phyloP scores from a whole-genome alignment of 1,140 invertebrate genomes.

The Ostrea edulis region DNA sequence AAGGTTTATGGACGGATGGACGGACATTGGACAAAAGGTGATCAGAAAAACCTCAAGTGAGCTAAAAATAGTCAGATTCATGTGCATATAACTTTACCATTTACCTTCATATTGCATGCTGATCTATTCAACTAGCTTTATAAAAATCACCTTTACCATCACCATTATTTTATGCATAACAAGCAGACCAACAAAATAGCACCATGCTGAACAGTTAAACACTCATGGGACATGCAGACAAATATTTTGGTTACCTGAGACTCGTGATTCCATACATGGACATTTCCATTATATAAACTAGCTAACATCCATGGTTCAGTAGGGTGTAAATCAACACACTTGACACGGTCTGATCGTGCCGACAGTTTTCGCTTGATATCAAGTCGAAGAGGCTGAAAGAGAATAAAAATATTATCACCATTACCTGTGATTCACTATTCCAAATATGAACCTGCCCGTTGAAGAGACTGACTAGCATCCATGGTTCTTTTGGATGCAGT shows the following conservation, averaged over 20 bases:
- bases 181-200: too few relatives aligned
- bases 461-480: slow-evolving; percentile 52
- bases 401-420: not conserved
- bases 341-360: slow-evolving; percentile 97
- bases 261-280: slow-evolving; percentile 99
- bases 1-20: too few relatives aligned
- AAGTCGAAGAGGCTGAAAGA: slow-evolving; percentile 90
- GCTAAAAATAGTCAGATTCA: too few relatives aligned
- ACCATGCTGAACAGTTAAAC: too few relatives aligned
- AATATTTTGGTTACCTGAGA: slow-evolving; percentile 83
- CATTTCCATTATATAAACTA: slow-evolving; percentile 98
- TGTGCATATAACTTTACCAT: too few relatives aligned
- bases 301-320: slow-evolving; percentile 99
- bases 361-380: slow-evolving; percentile 99
- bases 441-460: slow-evolving; percentile 52
- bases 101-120: too few relatives aligned
- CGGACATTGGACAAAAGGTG: too few relatives aligned
- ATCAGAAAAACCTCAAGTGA: too few relatives aligned
- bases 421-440: slow-evolving; percentile 54
- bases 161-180: too few relatives aligned
- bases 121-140: too few relatives aligned
- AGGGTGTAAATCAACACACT: slow-evolving; percentile 98
- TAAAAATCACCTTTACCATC: too few relatives aligned
- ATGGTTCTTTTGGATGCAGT: slow-evolving; percentile 52
- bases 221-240: not conserved